Conservation (phyloP, 2,888 invertebrate species). For the Xylota sylvarum region DNA sequence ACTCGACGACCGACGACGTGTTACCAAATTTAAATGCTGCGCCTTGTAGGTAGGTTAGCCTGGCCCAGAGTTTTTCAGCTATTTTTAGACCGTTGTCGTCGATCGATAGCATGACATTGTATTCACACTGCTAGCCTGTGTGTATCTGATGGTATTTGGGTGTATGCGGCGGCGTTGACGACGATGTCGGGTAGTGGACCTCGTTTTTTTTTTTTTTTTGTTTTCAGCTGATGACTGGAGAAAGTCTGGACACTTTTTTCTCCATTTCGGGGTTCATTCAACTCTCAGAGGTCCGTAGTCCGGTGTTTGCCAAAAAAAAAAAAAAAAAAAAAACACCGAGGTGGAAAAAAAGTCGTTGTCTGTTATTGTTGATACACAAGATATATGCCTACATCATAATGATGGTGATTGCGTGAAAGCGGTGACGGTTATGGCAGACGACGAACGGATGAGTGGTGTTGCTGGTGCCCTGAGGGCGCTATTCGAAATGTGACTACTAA, state of each 20-base stretch:
- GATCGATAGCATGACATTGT: conserved; percentile 53
- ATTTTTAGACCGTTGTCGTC: conserved; percentile 51
- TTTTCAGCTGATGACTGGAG: conserved; percentile 78
- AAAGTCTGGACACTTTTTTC: conserved; percentile 78
- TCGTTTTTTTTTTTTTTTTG: conserved; percentile 68
- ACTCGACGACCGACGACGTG: conserved; percentile 36
- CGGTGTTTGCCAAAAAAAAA: conserved; percentile 75
- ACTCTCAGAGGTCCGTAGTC: conserved; percentile 59
- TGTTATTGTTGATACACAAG: conserved; percentile 56
- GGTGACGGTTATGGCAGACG: conserved; percentile 66
- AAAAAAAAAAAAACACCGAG: conserved; percentile 9
- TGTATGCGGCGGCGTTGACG: conserved; percentile 11
- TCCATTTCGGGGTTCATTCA: conserved; percentile 77
- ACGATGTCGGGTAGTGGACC: conserved; percentile 70
- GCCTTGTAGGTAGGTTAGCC: conserved; percentile 44
- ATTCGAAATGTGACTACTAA: conserved; percentile 81
- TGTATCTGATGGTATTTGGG: not conserved
- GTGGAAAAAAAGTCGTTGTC: conserved; percentile 33
- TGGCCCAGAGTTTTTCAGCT: conserved; percentile 51
- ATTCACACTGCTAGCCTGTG: conserved; percentile 14
- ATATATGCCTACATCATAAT: conserved; percentile 60
- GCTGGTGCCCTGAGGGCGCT: conserved; percentile 31
- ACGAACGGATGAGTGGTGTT: conserved; percentile 36
- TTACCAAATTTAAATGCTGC: conserved; percentile 67
- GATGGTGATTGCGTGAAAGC: conserved; percentile 72